Evolutionary conservation across 2,888 invertebrate species (phyloP).

Genomic region (Oscheius sp.): DNA sequence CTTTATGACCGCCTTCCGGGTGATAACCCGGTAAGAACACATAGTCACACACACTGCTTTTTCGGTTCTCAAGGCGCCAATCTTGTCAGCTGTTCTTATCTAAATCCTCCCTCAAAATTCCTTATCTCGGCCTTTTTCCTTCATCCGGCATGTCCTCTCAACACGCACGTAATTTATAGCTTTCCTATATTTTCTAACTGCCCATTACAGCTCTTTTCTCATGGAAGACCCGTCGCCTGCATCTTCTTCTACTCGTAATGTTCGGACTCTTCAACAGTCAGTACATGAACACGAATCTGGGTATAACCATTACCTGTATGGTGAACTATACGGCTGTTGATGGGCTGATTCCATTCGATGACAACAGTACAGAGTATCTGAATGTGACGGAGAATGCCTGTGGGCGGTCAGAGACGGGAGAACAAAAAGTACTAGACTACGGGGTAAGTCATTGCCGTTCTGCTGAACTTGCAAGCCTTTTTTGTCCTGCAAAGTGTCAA

Average conservation of each 20-base stretch:
- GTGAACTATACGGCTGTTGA: constrained; percentile 56
- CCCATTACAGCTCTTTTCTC: constrained; percentile 51
- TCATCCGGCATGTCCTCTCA: constrained; percentile 29
- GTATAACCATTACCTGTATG: constrained; percentile 61
- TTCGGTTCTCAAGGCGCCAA: too few relatives aligned
- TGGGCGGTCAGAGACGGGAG: constrained; percentile 20
- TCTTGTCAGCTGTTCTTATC: constrained; percentile 28
- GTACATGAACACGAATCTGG: constrained; percentile 59
- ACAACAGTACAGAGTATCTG: neutral
- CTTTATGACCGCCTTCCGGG: too few relatives aligned
- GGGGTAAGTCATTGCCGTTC: constrained; percentile 9
- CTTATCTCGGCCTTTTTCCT: constrained; percentile 20
- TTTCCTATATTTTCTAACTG: neutral
- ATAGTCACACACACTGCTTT: too few relatives aligned
- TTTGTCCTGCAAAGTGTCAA: neutral
- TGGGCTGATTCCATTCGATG: constrained; percentile 4
- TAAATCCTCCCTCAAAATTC: constrained; percentile 20
- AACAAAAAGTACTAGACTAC: constrained; percentile 11
- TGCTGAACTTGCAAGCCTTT: neutral
- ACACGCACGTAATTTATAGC: constrained; percentile 25
- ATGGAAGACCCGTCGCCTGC: constrained; percentile 52
- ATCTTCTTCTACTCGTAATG: constrained; percentile 57
- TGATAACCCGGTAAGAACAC: too few relatives aligned
- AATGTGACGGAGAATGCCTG: neutral
- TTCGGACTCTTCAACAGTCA: constrained; percentile 55